Conservation (phyloP, 2,797 vertebrate genomes). For the Kryptolebias ocellatus region DNA sequence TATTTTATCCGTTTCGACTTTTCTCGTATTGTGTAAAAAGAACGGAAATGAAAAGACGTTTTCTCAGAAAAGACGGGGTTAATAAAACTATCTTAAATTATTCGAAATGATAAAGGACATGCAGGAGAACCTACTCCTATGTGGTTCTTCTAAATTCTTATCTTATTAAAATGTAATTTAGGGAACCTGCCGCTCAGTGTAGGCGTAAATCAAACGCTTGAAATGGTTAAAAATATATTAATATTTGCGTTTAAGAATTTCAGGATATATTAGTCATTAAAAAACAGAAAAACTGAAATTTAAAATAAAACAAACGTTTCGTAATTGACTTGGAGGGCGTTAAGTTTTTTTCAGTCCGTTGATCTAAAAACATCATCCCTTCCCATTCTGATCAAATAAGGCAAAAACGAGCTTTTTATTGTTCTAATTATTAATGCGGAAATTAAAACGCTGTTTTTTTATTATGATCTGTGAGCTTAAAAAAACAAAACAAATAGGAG, state of each 20-base stretch:
- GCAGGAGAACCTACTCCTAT: neutral
- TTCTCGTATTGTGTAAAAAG: slow-evolving; percentile 5
- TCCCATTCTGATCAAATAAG: neutral
- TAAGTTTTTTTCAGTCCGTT: neutral
- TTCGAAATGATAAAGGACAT: slow-evolving; percentile 8
- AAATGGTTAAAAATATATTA: slow-evolving; percentile 1
- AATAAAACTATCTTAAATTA: slow-evolving; percentile 17
- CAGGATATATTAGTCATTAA: neutral
- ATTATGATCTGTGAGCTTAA: too few relatives aligned
- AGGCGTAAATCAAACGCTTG: slow-evolving; percentile 1
- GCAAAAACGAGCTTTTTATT: too few relatives aligned
- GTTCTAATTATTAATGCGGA: too few relatives aligned
- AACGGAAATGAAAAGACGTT: neutral
- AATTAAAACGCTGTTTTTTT: too few relatives aligned
- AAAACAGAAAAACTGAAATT: slow-evolving; percentile 1
- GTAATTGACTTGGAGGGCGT: too few relatives aligned
- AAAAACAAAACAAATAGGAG: too few relatives aligned
- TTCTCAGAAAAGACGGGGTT: neutral
- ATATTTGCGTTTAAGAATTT: slow-evolving; percentile 1
- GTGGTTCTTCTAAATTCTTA: neutral
- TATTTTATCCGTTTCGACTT: slow-evolving; percentile 9
- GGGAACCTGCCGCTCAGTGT: neutral
- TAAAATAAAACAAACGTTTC: too few relatives aligned
- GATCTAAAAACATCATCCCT: neutral
- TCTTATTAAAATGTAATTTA: slow-evolving; percentile 12